Evolutionary conservation across 2,113 vertebrate genomes (phyloP), one percentile per base, ranked within the genome.

Genomic region (Varanus komodoensis): DNA sequence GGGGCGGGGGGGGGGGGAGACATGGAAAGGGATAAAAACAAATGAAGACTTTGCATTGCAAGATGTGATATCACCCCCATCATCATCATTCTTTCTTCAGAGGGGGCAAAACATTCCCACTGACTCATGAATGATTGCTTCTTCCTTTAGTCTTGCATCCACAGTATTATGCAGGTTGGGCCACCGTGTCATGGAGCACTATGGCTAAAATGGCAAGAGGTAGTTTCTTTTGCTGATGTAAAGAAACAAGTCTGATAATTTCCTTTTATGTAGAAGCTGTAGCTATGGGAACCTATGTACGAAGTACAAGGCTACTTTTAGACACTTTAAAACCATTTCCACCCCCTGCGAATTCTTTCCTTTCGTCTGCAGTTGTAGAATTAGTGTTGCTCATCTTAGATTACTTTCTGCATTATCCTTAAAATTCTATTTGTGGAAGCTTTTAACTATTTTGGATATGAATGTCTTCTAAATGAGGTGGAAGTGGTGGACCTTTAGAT

Each of bases 161-260:
- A 82, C 64, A 85, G 84, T 71, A n/a, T 71, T 19, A 78, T 87
- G 78, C 77, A 80, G 52, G 54, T 77, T 83, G 34, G 87, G 82
- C 84, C 71, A 90, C 82, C 57, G 82, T 71, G 78, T 89, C 84
- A 86, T 93, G 77, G 92, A 93, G 89, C 83, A 93, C 54, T 86
- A 68, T 80, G 54, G 61, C 87, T 89, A 82, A 93, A 95, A 92
- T 88, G 80, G 54, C 29, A 91, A 82, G 50, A 87, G 48, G 87
- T 71, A 93, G 78, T 52, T 50, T 91, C 69, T 85, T 88, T 2
- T 6, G n/a, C 74, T 19, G 64, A 29, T 64, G 73, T 54, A 38
- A 91, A 77, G 6, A 93, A 75, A 79, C 88, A 52, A n/a, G 89
- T 86, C 25, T 73, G 48, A 44, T 19, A 50, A 14, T 82, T 75